A percentile compares a stretch with the other conserved stretches of the same genome.
Conservation (phyloP, 1,140 invertebrate species). For the Caenorhabditis tropicalis region DNA sequence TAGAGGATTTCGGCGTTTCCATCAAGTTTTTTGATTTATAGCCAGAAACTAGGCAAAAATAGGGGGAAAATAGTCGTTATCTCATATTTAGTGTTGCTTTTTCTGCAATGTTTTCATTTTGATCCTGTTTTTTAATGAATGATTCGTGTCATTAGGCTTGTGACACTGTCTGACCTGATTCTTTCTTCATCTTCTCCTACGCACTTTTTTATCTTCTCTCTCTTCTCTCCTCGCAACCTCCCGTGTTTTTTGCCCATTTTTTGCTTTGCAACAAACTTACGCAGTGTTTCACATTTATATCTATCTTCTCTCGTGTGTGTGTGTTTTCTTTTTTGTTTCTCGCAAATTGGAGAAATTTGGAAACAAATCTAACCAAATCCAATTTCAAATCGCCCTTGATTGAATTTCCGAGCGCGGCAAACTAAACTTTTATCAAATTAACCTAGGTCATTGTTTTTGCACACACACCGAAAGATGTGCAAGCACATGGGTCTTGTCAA, state of each 20-base stretch:
- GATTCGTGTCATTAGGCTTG: slow-evolving; percentile 9
- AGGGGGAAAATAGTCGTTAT: too few species aligned
- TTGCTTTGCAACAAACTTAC: slow-evolving; percentile 28
- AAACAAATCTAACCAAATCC: slow-evolving; percentile 28
- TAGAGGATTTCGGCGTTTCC: too few species aligned
- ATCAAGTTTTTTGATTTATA: too few species aligned
- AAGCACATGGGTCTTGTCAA: not conserved
- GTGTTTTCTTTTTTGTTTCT: slow-evolving; percentile 28
- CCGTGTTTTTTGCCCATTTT: not conserved
- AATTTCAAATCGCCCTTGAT: slow-evolving; percentile 18
- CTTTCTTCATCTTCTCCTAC: not conserved
- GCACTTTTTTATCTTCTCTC: slow-evolving; percentile 36
- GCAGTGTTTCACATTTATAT: slow-evolving; percentile 36
- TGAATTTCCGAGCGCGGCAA: not conserved
- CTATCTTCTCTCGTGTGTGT: not conserved
- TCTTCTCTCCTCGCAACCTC: not conserved
- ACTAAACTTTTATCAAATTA: not conserved
- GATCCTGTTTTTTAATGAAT: slow-evolving; percentile 34
- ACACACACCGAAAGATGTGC: not conserved
- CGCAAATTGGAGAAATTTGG: slow-evolving; percentile 32
- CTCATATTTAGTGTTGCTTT: too few species aligned
- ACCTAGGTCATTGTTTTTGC: not conserved
- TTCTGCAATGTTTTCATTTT: not conserved
- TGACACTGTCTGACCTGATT: slow-evolving; percentile 40
- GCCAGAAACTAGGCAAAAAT: too few species aligned